Base-by-base conservation (phyloP, 1,140 invertebrate genomes). In the Matsumurasca onukii region DNA sequence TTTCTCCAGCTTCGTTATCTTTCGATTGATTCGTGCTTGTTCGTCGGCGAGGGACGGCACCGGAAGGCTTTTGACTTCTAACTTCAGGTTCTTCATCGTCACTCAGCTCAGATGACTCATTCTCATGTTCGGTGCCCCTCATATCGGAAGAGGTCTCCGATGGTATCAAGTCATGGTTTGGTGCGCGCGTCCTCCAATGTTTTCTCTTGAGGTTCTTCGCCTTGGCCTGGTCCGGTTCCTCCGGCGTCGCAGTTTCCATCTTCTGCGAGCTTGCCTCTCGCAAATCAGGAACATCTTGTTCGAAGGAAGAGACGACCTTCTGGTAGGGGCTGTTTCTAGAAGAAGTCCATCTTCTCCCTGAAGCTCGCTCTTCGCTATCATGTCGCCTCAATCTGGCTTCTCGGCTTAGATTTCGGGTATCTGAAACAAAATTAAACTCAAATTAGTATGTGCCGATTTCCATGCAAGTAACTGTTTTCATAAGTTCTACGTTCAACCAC, bases 281-380 rank as follows among this genome's bases (percentile, higher is more conserved):
- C 31, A 20, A n/a, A 2, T 20, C 48, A 15, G 24, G 25, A n/a
- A 29, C 20, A 1, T 65, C 62, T 27, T 17, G n/a, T 15, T 65
- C 31, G 22, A 15, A 39, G 22, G 34, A 48, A 39, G 62, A 65
- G 2, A 65, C 62, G 31, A 65, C 29, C 62, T 45, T 65, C 62
- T 65, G 62, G 62, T 65, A 65, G 22, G 62, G 62, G 39, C 62
- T 65, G 62, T 65, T 65, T 15, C 62, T 5, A 29, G 34, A 39
- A 24, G 24, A 48, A 20, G 62, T 65, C 62, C 62, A 65, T 39
- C 62, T 17, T 22, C 62, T n/a, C 13, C 62, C 62, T n/a, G 34
- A 27, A 48, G 31, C 2, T 25, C 39, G n/a, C 9, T 45, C 62
- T 22, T 45, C 39, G 20, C 25, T 45, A 39, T 65, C 31, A 45